Evolutionary conservation across 1,140 invertebrate species (phyloP), one percentile per base, ranked within the genome.

Genomic region (Zophobas atratus): DNA sequence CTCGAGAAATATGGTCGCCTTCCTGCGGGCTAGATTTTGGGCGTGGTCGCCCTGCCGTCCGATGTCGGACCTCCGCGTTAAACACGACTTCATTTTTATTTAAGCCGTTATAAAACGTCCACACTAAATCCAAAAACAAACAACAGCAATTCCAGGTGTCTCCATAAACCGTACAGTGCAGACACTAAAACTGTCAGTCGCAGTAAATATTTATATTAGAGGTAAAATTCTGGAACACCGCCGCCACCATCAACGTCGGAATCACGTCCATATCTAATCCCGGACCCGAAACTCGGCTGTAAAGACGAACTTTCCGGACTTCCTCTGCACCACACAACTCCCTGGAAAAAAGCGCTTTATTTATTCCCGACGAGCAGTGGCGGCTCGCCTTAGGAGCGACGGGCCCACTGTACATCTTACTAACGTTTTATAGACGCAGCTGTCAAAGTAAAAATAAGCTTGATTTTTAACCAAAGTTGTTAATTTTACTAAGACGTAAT

Each of bases 111-210:
- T 35, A 76, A 76, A 76, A 70, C 60, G 75, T 70, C 49, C 1
- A 67, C 75, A 56, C 39, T 77, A 77, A 77, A 77, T 71, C 75
- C 49, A 51, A 77, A 56, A 77, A 77, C 63, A 77, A 77, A 77
- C 75, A 77, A 70, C 35, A 77, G 48, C 75, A 77, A 77, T 77
- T 77, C 51, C 63, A 77, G 75, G 63, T 77, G 75, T 71, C 63
- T 39, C 67, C 34, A 70, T 77, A 77, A 77, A 77, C 49, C 49
- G 75, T 77, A 43, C 56, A 46, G 63, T 49, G 43, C 51, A 67
- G 48, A 55, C 75, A 77, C 63, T 71, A 70, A 77, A 77, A 77
- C 63, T 77, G 75, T 77, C 75, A 55, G 63, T 71, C 63, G 39
- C 49, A 43, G 46, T 77, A 35, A 77, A 77, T 77, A 77, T 77